Conservation (phyloP, 2,888 invertebrate genomes). For the Villa cingulata region DNA sequence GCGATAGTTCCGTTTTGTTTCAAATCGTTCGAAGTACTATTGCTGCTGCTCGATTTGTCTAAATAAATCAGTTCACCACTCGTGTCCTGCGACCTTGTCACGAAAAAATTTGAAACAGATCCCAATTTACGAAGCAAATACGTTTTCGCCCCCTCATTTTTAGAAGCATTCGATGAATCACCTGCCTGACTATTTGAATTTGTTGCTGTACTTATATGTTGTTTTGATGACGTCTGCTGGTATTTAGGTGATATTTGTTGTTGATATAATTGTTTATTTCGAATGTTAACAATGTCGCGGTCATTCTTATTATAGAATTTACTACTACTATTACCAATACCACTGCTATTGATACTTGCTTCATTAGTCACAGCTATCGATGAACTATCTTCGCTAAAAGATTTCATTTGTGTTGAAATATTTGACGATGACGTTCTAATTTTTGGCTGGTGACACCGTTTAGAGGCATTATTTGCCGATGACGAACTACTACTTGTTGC, state of each 20-base stretch:
- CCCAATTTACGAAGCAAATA: constrained; percentile 60
- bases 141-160: constrained; percentile 53
- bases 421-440: constrained; percentile 37
- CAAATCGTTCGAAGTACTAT: constrained; percentile 30
- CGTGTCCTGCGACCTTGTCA: constrained; percentile 42
- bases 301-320: constrained; percentile 4
- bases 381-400: neutral
- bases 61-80: constrained; percentile 37
- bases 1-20: constrained; percentile 28
- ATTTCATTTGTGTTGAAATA: neutral
- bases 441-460: constrained; percentile 21
- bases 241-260: neutral
- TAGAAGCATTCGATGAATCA: constrained; percentile 19
- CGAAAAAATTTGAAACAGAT: constrained; percentile 62
- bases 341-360: neutral
- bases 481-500: constrained; percentile 33
- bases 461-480: constrained; percentile 35
- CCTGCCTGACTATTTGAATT: constrained; percentile 2
- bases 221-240: constrained; percentile 20
- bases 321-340: neutral
- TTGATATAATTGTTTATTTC: constrained; percentile 1
- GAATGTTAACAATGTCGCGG: neutral
- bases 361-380: neutral
- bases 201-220: constrained; percentile 32
- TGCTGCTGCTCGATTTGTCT: constrained; percentile 38